Conservation (phyloP, 2,113 vertebrate genomes). For the Telmatochromis sp. region DNA sequence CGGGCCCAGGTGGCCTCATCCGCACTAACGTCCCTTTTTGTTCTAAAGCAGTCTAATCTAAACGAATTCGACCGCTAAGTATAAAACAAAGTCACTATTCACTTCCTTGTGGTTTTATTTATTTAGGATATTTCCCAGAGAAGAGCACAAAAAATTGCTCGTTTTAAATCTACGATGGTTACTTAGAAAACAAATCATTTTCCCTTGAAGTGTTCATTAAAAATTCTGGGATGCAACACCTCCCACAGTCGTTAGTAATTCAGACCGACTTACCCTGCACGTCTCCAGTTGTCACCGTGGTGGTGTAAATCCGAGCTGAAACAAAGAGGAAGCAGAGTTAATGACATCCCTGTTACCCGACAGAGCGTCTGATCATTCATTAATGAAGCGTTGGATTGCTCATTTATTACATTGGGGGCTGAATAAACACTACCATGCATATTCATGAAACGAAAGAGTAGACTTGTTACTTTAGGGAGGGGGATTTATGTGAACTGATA, state of each 20-base stretch:
- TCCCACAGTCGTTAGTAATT: neutral
- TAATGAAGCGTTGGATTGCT: constrained; percentile 5
- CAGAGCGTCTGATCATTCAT: constrained; percentile 6
- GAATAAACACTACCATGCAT: neutral
- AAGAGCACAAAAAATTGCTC: neutral
- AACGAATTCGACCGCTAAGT: neutral
- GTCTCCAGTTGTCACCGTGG: constrained; percentile 84
- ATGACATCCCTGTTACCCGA: constrained; percentile 15
- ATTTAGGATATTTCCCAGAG: neutral
- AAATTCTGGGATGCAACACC: neutral
- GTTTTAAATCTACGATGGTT: neutral
- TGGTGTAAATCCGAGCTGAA: constrained; percentile 89
- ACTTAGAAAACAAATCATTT: neutral
- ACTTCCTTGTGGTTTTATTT: neutral
- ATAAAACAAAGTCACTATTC: neutral
- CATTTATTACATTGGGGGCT: neutral
- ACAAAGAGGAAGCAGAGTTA: constrained; percentile 31
- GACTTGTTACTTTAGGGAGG: neutral
- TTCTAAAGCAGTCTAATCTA: neutral
- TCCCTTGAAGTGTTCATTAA: neutral
- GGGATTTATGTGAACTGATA: neutral
- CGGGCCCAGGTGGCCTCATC: neutral
- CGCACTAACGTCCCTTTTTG: neutral
- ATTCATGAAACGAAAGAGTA: neutral
- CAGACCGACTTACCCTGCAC: constrained; percentile 72